Base-by-base conservation (phyloP, 2,113 vertebrate genomes). In the Ailuropoda melanoleuca region DNA sequence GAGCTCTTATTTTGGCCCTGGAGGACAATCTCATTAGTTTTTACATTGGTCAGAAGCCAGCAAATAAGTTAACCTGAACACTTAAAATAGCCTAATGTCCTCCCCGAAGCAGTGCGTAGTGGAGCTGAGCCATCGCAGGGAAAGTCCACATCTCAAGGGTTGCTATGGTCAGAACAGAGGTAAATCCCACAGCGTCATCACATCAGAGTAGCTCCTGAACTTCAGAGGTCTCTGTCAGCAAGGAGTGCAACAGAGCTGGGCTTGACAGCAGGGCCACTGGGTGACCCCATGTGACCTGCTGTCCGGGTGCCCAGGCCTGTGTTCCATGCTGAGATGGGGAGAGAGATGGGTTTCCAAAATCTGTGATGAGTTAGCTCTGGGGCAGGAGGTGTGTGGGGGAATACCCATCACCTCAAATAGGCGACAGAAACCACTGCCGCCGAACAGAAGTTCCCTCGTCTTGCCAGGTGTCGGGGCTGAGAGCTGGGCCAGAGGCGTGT, bases 101-200 rank as follows among this genome's bases (percentile, higher is more conserved):
- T 90, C 53, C 58, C 91, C 56, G 34, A 31, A 9, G 53, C 1
- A 43, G 29, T 17, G 17, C 17, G 29, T 11, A 72, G 18, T 43
- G 34, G 23, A 1, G 3, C 23, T 95, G 84, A 91, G 81, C 86
- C 81, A 95, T 6, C 26, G 39, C 39, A 60, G 24, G 92, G 95
- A 94, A 97, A 97, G 88, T 96, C 93, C 77, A 74, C 34, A 17
- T 31, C 13, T 43, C 12, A 29, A 81, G 75, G 5, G 8, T 34
- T 7, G 24, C 37, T 64, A 53, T 58, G 74, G 87, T 91, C 75
- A 92, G 88, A 81, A 84, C 48, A 8, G 37, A 17, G 19, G 56
- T 46, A 48, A 84, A 50, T 46, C 34, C 84, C 68, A 29, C 46
- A 29, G 3, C 66, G 55, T 34, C 12, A 29, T 55, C 53, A 60